Conservation (phyloP, 1,140 invertebrate genomes). For the Pseudomyrmex dendroicus region DNA sequence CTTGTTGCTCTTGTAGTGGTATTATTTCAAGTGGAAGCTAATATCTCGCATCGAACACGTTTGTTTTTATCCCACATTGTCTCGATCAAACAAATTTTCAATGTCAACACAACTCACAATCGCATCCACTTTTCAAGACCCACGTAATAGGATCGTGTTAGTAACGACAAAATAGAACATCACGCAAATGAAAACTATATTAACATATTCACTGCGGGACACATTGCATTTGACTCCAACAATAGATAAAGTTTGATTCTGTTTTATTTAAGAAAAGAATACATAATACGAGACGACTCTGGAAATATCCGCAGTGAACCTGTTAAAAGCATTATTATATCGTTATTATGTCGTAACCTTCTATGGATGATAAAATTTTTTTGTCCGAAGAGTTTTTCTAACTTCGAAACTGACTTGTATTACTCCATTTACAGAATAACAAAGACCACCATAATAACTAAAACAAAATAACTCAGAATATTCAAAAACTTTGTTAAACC, state of each 20-base stretch:
- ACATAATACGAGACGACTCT: too few species aligned
- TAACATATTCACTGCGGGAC: slow-evolving; percentile 9
- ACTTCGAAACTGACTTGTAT: slow-evolving; percentile 11
- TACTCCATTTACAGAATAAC: too few species aligned
- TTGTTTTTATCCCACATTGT: slow-evolving; percentile 31
- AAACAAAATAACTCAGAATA: not conserved
- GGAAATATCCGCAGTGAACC: too few species aligned
- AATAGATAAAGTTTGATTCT: too few species aligned
- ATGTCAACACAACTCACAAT: slow-evolving; percentile 47
- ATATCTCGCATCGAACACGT: slow-evolving; percentile 30
- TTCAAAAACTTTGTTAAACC: slow-evolving; percentile 35
- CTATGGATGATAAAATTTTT: slow-evolving; percentile 22
- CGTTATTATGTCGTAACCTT: slow-evolving; percentile 3
- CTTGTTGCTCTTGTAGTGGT: slow-evolving; percentile 12
- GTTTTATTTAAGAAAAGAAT: too few species aligned
- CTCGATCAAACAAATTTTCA: slow-evolving; percentile 40
- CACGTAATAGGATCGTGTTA: slow-evolving; percentile 17
- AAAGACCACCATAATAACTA: too few species aligned
- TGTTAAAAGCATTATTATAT: too few species aligned
- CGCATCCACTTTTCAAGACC: slow-evolving; percentile 27
- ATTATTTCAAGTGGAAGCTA: slow-evolving; percentile 20
- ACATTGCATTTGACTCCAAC: too few species aligned
- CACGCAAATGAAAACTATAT: slow-evolving; percentile 36
- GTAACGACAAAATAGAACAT: slow-evolving; percentile 32
- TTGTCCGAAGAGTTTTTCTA: not conserved